These are phyloP conservation scores for Pandemis corylana DNA, from an alignment of 2,888 invertebrate genomes.

Conservation along the genomic window DNA sequence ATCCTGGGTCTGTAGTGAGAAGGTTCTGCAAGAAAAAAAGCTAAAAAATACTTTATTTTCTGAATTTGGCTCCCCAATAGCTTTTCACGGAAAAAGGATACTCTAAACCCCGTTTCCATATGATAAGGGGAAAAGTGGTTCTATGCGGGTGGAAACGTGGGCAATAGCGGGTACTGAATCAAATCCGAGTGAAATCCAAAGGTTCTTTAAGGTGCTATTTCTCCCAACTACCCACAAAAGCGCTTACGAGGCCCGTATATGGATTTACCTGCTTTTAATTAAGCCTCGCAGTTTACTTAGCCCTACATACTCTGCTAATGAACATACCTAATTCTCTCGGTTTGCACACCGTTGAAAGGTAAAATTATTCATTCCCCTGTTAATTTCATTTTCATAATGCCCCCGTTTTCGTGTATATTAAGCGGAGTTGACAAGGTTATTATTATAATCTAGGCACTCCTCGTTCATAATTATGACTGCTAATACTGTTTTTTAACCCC, in stretches of 20 bases:
- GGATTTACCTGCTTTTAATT: conserved; percentile 35
- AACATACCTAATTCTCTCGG: conserved; percentile 32
- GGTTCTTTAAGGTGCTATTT: conserved; percentile 7
- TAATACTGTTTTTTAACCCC: background rate
- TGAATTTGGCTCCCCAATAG: background rate
- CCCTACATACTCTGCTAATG: conserved; percentile 24
- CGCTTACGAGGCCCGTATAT: conserved; percentile 17
- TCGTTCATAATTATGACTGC: conserved; percentile 11
- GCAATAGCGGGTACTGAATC: background rate
- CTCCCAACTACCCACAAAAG: conserved; percentile 23
- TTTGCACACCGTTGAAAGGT: conserved; percentile 36
- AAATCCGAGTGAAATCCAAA: background rate
- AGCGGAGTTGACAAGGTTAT: conserved; percentile 23
- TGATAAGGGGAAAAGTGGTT: background rate
- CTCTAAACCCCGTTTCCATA: background rate
- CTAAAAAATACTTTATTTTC: background rate
- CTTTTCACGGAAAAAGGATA: background rate
- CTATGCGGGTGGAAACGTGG: background rate
- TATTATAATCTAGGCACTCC: conserved; percentile 10
- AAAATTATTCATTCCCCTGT: conserved; percentile 32
- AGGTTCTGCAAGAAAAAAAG: too few relatives aligned
- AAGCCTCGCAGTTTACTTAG: conserved; percentile 36
- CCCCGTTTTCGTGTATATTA: conserved; percentile 27
- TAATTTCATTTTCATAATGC: conserved; percentile 39
- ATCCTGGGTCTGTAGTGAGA: too few relatives aligned